Conservation (phyloP, 1,140 invertebrate species). For the Centruroides sculpturatus region DNA sequence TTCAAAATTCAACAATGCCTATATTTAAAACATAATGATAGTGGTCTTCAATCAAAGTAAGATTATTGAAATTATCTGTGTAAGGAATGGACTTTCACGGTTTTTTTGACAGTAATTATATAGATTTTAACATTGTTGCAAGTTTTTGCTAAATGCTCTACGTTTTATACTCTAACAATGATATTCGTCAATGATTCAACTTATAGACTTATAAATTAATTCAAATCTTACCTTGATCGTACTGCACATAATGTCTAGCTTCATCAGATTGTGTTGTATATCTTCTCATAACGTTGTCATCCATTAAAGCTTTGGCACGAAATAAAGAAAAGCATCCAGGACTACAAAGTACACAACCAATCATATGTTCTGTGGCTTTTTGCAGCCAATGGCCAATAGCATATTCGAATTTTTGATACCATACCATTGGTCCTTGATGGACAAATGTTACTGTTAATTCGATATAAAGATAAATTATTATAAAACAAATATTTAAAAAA, state of each 20-base stretch:
- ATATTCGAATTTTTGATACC: constrained; percentile 53
- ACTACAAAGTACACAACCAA: constrained; percentile 48
- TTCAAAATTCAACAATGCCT: too few relatives aligned
- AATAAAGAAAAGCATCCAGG: constrained; percentile 46
- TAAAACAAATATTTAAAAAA: background rate
- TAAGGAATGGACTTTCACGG: too few relatives aligned
- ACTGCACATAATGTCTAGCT: constrained; percentile 44
- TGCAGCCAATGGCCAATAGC: constrained; percentile 52
- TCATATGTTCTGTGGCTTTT: constrained; percentile 49
- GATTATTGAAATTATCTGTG: too few relatives aligned
- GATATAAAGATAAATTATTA: too few relatives aligned
- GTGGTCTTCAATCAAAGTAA: too few relatives aligned
- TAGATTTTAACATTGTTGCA: too few relatives aligned
- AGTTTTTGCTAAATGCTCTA: too few relatives aligned
- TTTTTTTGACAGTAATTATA: too few relatives aligned
- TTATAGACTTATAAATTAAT: background rate
- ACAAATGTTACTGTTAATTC: too few relatives aligned
- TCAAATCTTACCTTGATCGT: constrained; percentile 38
- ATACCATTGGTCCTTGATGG: constrained; percentile 36
- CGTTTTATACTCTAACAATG: too few relatives aligned
- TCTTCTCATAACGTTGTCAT: constrained; percentile 43
- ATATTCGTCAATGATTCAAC: too few relatives aligned
- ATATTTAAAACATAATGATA: too few relatives aligned
- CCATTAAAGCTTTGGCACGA: constrained; percentile 42
- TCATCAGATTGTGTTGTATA: constrained; percentile 40